phyloP scores from a whole-genome alignment of 1,140 invertebrate species.

The Manduca sexta region DNA sequence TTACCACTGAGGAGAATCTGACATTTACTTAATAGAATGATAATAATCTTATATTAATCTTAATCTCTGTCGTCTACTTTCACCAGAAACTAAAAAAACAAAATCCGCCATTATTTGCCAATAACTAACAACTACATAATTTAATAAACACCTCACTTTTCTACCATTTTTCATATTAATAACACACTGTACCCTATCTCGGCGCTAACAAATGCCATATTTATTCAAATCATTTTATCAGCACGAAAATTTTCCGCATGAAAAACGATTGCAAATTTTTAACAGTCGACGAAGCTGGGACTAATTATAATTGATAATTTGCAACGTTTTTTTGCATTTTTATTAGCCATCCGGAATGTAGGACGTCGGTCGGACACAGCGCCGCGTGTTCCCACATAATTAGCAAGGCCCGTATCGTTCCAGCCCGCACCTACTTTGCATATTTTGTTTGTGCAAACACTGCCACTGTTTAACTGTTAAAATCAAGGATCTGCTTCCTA shows the following conservation, averaged over 20 bases:
- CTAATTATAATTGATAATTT: slow-evolving; percentile 68
- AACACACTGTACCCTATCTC: background rate
- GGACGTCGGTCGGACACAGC: slow-evolving; percentile 48
- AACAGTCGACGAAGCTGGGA: slow-evolving; percentile 16
- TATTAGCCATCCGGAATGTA: slow-evolving; percentile 58
- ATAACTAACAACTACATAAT: too few species aligned
- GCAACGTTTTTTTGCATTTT: slow-evolving; percentile 59
- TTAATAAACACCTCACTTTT: too few species aligned
- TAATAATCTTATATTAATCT: too few species aligned
- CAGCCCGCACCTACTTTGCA: slow-evolving; percentile 64
- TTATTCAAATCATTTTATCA: background rate
- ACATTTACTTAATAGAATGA: too few species aligned
- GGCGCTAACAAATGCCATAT: background rate
- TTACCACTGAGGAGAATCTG: too few species aligned
- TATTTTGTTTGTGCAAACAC: slow-evolving; percentile 68
- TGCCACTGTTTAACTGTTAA: slow-evolving; percentile 62
- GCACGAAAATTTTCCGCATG: background rate
- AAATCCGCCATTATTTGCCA: too few species aligned
- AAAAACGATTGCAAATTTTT: slow-evolving; percentile 5
- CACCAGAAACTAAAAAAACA: too few species aligned
- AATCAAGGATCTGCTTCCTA: slow-evolving; percentile 53
- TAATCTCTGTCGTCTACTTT: too few species aligned
- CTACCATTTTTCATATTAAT: too few species aligned
- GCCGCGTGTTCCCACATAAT: slow-evolving; percentile 64
- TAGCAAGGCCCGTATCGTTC: slow-evolving; percentile 58